These are phyloP conservation scores for Crossoptilon crossoptilon DNA, from an alignment of 2,797 vertebrate genomes.

Conservation along the genomic window DNA sequence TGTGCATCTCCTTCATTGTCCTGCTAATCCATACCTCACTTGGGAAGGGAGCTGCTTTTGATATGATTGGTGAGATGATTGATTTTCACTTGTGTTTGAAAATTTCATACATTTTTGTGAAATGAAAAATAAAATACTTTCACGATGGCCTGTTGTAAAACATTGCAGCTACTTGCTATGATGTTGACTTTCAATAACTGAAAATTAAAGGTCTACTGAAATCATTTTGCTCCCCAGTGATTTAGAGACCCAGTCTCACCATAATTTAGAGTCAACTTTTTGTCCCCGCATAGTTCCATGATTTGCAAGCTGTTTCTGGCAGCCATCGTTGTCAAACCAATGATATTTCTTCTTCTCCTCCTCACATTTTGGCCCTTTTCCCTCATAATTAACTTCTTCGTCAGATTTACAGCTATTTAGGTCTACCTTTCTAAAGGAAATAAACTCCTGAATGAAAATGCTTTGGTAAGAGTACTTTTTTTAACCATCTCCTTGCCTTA, in stretches of 20 bases:
- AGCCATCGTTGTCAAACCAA: conserved; percentile 67
- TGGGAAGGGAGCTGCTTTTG: conserved; percentile 6
- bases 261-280: conserved; percentile 80
- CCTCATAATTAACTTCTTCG: conserved; percentile 76
- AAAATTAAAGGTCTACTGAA: conserved; percentile 77
- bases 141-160: conserved; percentile 63
- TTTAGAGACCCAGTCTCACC: conserved; percentile 75
- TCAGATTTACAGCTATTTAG: conserved; percentile 77
- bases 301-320: conserved; percentile 81
- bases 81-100: conserved; percentile 56
- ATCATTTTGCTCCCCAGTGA: conserved; percentile 76
- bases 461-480: background rate
- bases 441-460: conserved; percentile 71
- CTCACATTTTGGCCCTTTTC: conserved; percentile 71
- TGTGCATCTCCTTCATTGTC: conserved; percentile 26
- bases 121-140: conserved; percentile 70
- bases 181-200: conserved; percentile 75
- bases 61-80: conserved; percentile 26
- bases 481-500: conserved; percentile 19
- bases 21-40: background rate
- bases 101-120: conserved; percentile 57
- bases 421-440: conserved; percentile 71
- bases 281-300: conserved; percentile 59
- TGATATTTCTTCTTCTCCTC: conserved; percentile 73
- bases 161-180: conserved; percentile 60